Conservation (phyloP, 2,888 invertebrate genomes). For the Caenorhabditis macrosperma region DNA sequence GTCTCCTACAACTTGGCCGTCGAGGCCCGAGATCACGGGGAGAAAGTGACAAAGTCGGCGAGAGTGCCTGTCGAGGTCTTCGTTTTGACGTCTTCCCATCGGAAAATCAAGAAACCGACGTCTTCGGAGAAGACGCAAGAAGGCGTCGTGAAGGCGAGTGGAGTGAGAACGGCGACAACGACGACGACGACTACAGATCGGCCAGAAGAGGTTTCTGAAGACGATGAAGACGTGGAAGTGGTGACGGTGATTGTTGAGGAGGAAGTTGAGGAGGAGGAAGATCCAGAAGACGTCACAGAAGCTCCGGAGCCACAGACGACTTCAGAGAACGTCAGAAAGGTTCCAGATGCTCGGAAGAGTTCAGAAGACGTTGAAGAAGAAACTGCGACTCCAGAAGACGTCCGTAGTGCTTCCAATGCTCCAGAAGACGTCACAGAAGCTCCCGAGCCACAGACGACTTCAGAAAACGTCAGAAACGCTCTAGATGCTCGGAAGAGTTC, state of each 20-base stretch:
- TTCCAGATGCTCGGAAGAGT: neutral
- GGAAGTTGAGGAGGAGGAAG: conserved; percentile 19
- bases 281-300: conserved; percentile 10
- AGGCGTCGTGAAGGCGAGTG: conserved; percentile 6
- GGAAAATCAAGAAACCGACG: neutral
- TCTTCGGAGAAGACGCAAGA: neutral
- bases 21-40: conserved; percentile 67
- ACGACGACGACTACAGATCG: neutral
- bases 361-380: neutral
- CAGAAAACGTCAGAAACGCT: neutral
- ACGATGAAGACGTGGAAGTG: conserved; percentile 13
- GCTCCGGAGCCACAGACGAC: neutral
- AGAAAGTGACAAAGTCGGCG: conserved; percentile 37
- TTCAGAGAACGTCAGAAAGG: neutral
- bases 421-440: conserved; percentile 2
- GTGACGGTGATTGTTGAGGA: conserved; percentile 17
- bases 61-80: conserved; percentile 59
- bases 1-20: conserved; percentile 58
- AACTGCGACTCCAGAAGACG: neutral
- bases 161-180: neutral
- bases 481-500: neutral
- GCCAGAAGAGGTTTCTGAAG: neutral
- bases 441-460: neutral
- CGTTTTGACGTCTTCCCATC: conserved; percentile 14
- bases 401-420: neutral